These are phyloP conservation scores for Mythimna loreyi DNA, from an alignment of 2,888 invertebrate genomes.

Conservation along the genomic window DNA sequence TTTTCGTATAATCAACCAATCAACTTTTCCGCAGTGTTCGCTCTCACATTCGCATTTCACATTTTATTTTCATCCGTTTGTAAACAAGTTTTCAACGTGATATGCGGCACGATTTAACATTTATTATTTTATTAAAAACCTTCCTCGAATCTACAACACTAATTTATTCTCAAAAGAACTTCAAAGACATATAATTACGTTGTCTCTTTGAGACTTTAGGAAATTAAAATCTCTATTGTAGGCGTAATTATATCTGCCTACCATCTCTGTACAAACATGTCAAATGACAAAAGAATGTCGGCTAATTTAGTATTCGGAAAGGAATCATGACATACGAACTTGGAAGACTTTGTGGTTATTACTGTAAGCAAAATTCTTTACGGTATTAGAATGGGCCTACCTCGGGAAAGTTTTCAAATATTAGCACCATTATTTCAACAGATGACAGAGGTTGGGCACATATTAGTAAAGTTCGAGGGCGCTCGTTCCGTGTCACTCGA, in stretches of 20 bases:
- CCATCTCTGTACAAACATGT: conserved; percentile 30
- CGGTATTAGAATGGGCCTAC: conserved; percentile 82
- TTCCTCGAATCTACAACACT: conserved; percentile 26
- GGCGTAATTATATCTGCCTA: conserved; percentile 35
- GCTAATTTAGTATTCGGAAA: conserved; percentile 63
- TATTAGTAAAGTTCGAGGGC: conserved; percentile 88
- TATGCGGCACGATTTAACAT: conserved; percentile 26
- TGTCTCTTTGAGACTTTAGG: conserved; percentile 32
- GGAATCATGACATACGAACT: conserved; percentile 77
- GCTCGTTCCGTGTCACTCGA: conserved; percentile 81
- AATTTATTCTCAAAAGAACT: conserved; percentile 45
- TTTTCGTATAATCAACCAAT: conserved; percentile 69
- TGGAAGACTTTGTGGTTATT: conserved; percentile 77
- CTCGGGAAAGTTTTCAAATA: conserved; percentile 89
- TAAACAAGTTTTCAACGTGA: conserved; percentile 41
- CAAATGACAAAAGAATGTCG: conserved; percentile 38
- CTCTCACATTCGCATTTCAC: conserved; percentile 33
- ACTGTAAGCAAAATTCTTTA: conserved; percentile 86
- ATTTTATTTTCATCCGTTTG: conserved; percentile 45
- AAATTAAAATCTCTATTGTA: conserved; percentile 51
- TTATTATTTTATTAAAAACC: conserved; percentile 36
- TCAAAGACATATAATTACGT: conserved; percentile 55
- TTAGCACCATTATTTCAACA: conserved; percentile 89
- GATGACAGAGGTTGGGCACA: conserved; percentile 90
- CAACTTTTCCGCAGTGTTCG: conserved; percentile 52